Evolutionary conservation across 35 echinoderm and acorn worm genomes (phyloP), one percentile per base, ranked within the genome.

Genomic region (Ophioderma brevispina): DNA sequence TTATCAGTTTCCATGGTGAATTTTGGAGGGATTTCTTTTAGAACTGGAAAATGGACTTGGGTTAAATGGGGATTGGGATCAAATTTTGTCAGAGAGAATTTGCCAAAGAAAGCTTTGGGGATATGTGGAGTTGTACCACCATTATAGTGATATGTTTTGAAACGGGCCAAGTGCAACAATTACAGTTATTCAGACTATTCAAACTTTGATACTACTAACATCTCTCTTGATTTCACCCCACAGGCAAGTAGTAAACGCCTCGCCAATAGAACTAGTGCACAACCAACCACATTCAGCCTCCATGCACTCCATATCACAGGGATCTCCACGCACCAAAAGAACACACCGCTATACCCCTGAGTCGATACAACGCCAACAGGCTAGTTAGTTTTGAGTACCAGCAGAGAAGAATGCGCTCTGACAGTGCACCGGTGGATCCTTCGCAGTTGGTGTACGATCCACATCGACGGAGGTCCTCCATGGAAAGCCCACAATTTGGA

Each of bases 341-440:
- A 13, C 59, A 70, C 5, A 70, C 59, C 59, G 59, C 28, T 70
- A 70, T 70, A 70, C 59, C 1, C 59, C 59, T 25, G 59, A 90
- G 31, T 64, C 89, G 55, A 83, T 49, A 38, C 92, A 88, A 19
- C 91, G 88, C 11, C 91, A 92, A 39, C 80, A 78, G 64, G 40
- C 75, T 0, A 17, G 31, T 1, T 85, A 52, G n/a, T n/a, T n/a
- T n/a, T 23, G 85, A 85, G 13, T 59, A 80, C 31, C 90, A 91
- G 33, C 38, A 77, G 37, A 64, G 90, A 21, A 40, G 90, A 23
- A 77, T 91, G 75, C 70, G 90, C 13, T 91, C 90, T 18, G 90
- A 91, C 82, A 91, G 90, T 38, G 90, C 85, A 25, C 90, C 90
- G 19, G 23, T 91, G 64, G 90, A 91, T 31, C 83, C 83, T 0